A percentile compares a stretch with the other conserved stretches of the same genome.
Evolutionary conservation across 2,888 invertebrate species (phyloP).

Genomic region (Drosophila neoperkinsi): DNA sequence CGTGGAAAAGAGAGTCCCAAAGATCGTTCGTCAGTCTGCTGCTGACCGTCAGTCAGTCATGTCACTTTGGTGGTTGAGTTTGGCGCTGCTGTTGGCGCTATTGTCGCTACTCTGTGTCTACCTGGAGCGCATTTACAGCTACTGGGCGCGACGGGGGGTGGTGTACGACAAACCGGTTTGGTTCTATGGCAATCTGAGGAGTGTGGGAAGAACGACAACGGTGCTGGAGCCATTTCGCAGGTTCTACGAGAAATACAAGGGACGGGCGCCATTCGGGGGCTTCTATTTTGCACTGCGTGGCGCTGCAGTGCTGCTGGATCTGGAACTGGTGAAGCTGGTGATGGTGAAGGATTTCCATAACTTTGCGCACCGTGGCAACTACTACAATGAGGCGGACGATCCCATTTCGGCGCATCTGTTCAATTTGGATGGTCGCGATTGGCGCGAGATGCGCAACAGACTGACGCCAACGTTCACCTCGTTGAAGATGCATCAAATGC

Average conservation of each 20-base stretch:
- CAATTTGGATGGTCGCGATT: constrained; percentile 84
- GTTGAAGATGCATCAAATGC: constrained; percentile 86
- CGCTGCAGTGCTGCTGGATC: constrained; percentile 69
- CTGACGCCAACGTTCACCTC: constrained; percentile 86
- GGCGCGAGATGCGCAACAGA: constrained; percentile 85
- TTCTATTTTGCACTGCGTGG: constrained; percentile 74
- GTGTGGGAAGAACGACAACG: constrained; percentile 63
- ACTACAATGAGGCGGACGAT: constrained; percentile 82
- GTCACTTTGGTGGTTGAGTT: constrained; percentile 39
- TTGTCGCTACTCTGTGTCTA: constrained; percentile 24
- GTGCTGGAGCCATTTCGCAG: constrained; percentile 63
- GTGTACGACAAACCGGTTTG: constrained; percentile 66
- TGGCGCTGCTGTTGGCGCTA: constrained; percentile 29
- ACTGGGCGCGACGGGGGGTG: constrained; percentile 72
- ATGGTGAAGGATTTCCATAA: constrained; percentile 84
- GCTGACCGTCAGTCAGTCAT: constrained; percentile 27
- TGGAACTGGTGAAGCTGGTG: constrained; percentile 82
- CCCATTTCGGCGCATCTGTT: constrained; percentile 84
- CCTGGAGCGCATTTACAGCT: constrained; percentile 54
- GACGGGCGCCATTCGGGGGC: constrained; percentile 70
- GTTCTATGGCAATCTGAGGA: constrained; percentile 66
- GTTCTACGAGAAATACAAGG: constrained; percentile 75
- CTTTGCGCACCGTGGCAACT: constrained; percentile 83
- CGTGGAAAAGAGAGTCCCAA: neutral
- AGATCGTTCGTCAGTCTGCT: constrained; percentile 27